Percentiles rank a stretch among this genome's conserved stretches.
These are phyloP conservation scores for Anastrepha obliqua DNA, from an alignment of 1,140 invertebrate genomes.

Conservation along the genomic window DNA sequence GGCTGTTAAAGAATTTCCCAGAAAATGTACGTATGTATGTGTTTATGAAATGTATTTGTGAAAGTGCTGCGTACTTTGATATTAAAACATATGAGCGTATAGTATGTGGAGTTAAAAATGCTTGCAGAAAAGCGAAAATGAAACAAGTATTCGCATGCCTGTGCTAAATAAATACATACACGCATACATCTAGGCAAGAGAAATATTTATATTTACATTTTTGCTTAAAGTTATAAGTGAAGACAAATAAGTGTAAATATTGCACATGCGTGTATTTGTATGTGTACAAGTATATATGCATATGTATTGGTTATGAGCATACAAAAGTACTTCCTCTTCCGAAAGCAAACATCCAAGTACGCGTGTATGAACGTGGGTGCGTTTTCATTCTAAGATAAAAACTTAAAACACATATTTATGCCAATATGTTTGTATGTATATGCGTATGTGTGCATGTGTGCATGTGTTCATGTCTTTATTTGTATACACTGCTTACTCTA, in stretches of 20 bases:
- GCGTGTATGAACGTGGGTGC: neutral
- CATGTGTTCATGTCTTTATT: neutral
- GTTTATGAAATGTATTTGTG: too few relatives aligned
- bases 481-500: neutral
- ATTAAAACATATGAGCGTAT: neutral
- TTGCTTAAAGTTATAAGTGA: neutral
- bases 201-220: conserved; percentile 31
- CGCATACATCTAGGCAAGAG: neutral
- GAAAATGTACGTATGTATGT: neutral
- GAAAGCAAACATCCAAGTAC: conserved; percentile 1
- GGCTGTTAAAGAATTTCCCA: neutral
- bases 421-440: neutral
- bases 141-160: too few relatives aligned
- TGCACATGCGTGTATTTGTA: neutral
- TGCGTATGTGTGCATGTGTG: neutral
- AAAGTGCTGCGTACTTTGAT: too few relatives aligned
- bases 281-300: neutral
- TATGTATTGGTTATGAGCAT: neutral
- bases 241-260: neutral
- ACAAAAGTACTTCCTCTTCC: neutral
- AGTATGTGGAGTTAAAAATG: neutral
- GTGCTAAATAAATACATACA: neutral
- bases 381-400: neutral
- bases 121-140: neutral
- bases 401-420: neutral